Conservation (phyloP, 2,797 vertebrate genomes). For the Bradypodion ventrale region DNA sequence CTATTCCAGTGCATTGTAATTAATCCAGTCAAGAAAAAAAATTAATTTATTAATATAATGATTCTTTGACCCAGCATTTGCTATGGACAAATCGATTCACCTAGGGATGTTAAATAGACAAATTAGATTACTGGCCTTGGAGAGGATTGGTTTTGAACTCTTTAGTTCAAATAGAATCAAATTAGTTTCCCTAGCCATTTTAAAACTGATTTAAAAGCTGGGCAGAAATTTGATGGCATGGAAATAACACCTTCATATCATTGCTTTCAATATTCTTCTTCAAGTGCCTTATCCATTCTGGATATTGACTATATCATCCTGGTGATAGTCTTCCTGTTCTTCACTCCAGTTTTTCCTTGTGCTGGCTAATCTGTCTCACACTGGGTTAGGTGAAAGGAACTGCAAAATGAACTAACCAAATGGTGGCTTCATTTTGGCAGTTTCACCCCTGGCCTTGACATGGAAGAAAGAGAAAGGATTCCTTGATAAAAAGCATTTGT, state of each 20-base stretch:
- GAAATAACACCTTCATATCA: neutral
- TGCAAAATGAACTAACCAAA: too few species aligned
- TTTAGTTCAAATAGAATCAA: constrained; percentile 28
- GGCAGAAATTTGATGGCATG: neutral
- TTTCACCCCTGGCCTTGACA: too few species aligned
- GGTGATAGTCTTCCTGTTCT: too few species aligned
- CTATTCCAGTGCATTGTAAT: neutral
- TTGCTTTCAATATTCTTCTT: neutral
- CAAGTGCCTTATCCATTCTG: too few species aligned
- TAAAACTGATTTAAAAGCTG: neutral
- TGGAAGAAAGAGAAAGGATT: neutral
- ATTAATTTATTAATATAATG: constrained; percentile 20
- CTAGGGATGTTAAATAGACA: neutral
- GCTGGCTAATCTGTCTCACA: too few species aligned
- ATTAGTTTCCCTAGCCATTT: neutral
- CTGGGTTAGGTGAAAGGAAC: too few species aligned
- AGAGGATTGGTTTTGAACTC: constrained; percentile 13
- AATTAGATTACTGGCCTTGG: constrained; percentile 19
- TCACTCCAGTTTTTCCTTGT: too few species aligned
- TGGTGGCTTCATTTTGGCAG: too few species aligned
- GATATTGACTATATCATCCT: too few species aligned
- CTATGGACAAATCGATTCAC: neutral
- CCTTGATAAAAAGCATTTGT: neutral
- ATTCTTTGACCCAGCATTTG: constrained; percentile 21
- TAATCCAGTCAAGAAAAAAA: constrained; percentile 33